phyloP scores from a whole-genome alignment of 2,888 invertebrate genomes.

The Tenthredo notha region DNA sequence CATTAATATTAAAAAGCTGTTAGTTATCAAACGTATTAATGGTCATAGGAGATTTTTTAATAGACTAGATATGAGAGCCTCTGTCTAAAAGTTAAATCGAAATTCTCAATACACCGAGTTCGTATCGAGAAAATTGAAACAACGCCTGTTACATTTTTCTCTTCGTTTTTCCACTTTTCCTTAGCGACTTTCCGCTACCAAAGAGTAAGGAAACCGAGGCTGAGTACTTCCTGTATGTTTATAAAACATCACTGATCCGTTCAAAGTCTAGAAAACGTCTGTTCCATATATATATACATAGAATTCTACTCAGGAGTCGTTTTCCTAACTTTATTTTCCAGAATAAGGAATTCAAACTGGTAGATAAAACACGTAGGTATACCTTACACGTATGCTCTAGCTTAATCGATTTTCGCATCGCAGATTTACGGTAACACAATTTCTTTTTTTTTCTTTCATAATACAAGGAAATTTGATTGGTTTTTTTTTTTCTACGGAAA shows the following conservation, averaged over 20 bases:
- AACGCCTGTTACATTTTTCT: constrained; percentile 13
- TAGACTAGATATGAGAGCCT: neutral
- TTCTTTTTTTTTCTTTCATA: neutral
- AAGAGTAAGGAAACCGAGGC: neutral
- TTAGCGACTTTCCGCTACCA: constrained; percentile 7
- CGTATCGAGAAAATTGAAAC: constrained; percentile 42
- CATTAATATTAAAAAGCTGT: neutral
- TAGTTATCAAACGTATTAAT: neutral
- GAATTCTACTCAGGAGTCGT: neutral
- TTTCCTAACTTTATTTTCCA: neutral
- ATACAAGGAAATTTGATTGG: neutral
- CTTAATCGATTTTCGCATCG: neutral
- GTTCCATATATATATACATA: neutral
- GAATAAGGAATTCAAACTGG: neutral
- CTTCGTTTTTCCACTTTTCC: neutral
- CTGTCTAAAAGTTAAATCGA: neutral
- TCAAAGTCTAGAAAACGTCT: neutral
- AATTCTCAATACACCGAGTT: constrained; percentile 8
- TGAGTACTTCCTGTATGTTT: constrained; percentile 24
- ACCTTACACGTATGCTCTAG: neutral
- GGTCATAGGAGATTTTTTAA: neutral
- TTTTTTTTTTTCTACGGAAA: neutral
- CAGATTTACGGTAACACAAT: neutral
- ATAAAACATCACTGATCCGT: constrained; percentile 17
- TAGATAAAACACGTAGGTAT: constrained; percentile 18